Evolutionary conservation across 2,113 vertebrate genomes (phyloP).

Genomic region (Marmota flaviventris): DNA sequence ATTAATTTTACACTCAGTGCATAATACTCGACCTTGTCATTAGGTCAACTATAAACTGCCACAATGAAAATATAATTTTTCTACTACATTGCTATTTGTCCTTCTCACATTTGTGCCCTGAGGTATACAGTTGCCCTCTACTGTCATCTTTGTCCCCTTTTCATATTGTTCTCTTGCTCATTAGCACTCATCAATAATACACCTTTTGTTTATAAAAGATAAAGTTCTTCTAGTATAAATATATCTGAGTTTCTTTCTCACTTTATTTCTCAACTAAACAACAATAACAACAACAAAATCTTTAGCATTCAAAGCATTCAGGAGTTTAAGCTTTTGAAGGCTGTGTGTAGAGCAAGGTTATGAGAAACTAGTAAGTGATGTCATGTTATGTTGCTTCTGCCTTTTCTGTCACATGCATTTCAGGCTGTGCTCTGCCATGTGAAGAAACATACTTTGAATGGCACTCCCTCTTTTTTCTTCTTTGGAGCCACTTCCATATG

Average conservation of each 20-base stretch:
- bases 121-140: conserved; percentile 42
- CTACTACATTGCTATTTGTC: conserved; percentile 58
- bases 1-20: conserved; percentile 75
- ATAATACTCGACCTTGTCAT: conserved; percentile 77
- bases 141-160: conserved; percentile 21
- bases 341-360: background rate
- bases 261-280: background rate
- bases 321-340: background rate
- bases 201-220: background rate
- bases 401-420: background rate
- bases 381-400: rapidly evolving
- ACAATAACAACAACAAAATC: background rate
- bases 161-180: background rate
- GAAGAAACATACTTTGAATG: no score
- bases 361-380: background rate
- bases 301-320: background rate
- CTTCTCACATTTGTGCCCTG: conserved; percentile 54
- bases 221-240: background rate
- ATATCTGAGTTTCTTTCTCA: background rate
- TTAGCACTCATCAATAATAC: background rate
- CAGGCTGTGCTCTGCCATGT: background rate
- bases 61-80: conserved; percentile 64
- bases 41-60: conserved; percentile 71
- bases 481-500: background rate
- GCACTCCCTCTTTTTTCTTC: background rate